Evolutionary conservation across 2,888 invertebrate genomes (phyloP).

Genomic region (Argyresthia albistria): DNA sequence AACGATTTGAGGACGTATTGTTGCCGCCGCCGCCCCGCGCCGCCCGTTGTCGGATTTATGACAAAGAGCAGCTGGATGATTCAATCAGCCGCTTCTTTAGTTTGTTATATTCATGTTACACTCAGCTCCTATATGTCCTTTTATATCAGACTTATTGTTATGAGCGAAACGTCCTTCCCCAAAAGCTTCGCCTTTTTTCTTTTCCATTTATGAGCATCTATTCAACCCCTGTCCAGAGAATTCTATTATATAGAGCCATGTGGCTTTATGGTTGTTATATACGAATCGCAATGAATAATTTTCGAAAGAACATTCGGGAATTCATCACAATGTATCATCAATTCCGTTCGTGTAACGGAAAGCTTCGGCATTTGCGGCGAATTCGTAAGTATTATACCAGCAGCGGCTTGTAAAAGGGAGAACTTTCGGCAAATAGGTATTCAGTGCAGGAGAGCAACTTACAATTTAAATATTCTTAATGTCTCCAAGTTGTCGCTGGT

Average conservation of each 20-base stretch:
- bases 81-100: conserved; percentile 70
- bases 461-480: conserved; percentile 72
- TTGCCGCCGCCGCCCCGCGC: conserved; percentile 33
- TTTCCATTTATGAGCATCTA: conserved; percentile 4
- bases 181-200: background rate
- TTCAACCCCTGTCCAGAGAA: conserved; percentile 1
- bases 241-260: background rate
- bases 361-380: background rate
- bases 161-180: conserved; percentile 37
- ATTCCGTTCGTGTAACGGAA: background rate
- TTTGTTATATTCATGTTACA: conserved; percentile 68
- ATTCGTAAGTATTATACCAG: conserved; percentile 6
- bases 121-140: conserved; percentile 20
- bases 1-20: conserved; percentile 71
- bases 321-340: background rate
- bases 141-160: conserved; percentile 56
- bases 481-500: conserved; percentile 60
- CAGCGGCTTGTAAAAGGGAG: conserved; percentile 26
- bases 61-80: conserved; percentile 70
- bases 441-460: conserved; percentile 68
- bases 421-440: conserved; percentile 54
- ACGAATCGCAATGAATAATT: background rate
- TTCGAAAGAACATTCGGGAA: background rate
- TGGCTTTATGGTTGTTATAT: background rate
- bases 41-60: conserved; percentile 70